Percentiles rank a stretch among this genome's conserved stretches.
Conservation (phyloP, 2,797 vertebrate species). For the Numenius phaeopus region DNA sequence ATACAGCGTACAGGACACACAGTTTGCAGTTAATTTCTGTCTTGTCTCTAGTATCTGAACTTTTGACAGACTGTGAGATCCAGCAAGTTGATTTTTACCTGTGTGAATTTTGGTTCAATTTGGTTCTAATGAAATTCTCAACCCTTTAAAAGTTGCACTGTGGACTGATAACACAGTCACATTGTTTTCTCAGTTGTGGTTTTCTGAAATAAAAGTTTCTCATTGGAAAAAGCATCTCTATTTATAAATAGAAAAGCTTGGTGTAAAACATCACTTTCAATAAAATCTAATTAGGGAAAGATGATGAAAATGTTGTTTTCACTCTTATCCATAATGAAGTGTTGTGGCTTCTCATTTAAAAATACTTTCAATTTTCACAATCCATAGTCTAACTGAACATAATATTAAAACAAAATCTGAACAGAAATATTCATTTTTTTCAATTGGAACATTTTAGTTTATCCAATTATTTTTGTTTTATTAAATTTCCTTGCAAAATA, state of each 20-base stretch:
- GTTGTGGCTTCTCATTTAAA: neutral
- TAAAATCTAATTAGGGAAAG: neutral
- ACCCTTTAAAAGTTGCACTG: neutral
- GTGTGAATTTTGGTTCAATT: neutral
- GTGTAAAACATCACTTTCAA: neutral
- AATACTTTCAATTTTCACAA: neutral
- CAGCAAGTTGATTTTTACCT: neutral
- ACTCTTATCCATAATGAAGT: neutral
- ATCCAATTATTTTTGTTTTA: neutral
- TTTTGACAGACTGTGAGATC: neutral
- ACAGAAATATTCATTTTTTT: neutral
- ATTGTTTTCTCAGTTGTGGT: neutral
- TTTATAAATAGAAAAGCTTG: neutral
- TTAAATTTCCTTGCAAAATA: neutral
- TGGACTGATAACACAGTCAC: neutral
- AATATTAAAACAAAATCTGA: neutral
- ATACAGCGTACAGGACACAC: neutral
- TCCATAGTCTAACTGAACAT: neutral
- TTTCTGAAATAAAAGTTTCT: neutral
- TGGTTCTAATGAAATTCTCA: neutral
- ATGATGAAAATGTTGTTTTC: neutral
- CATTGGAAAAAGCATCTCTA: neutral
- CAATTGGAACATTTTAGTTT: neutral
- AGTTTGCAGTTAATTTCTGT: neutral
- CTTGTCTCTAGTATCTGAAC: neutral